These are phyloP conservation scores for Clepsis dumicolana DNA, from an alignment of 2,888 invertebrate species.

Conservation along the genomic window DNA sequence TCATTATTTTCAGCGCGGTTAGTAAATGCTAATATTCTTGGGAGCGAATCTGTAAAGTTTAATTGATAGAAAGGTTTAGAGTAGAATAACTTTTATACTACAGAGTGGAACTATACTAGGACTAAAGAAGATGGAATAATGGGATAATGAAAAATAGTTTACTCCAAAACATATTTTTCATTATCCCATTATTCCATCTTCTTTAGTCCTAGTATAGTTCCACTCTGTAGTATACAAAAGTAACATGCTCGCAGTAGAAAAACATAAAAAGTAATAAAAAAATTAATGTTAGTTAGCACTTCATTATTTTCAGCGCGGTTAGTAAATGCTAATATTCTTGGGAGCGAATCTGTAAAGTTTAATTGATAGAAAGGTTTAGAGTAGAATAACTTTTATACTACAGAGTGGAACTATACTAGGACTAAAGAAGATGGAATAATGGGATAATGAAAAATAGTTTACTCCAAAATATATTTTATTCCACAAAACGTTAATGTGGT, in stretches of 20 bases:
- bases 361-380: conserved; percentile 33
- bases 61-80: conserved; percentile 33
- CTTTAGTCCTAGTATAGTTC: conserved; percentile 46
- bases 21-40: conserved; percentile 83
- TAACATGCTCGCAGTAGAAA: conserved; percentile 33
- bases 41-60: conserved; percentile 80
- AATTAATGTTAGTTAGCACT: conserved; percentile 15
- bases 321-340: conserved; percentile 83
- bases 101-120: conserved; percentile 45
- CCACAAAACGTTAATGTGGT: conserved; percentile 51
- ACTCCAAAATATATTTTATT: conserved; percentile 60
- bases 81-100: conserved; percentile 37
- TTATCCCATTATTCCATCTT: conserved; percentile 49
- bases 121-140: conserved; percentile 48
- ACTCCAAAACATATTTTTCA: too few species aligned
- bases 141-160: conserved; percentile 49
- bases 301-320: conserved; percentile 47
- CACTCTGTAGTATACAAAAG: conserved; percentile 35
- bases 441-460: conserved; percentile 48
- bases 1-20: conserved; percentile 47
- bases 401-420: conserved; percentile 45
- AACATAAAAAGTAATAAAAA: conserved; percentile 26
- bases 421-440: conserved; percentile 48
- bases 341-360: conserved; percentile 80
- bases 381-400: conserved; percentile 45